Evolutionary conservation across 2,797 vertebrate species (phyloP), one percentile per base, ranked within the genome.

Genomic region (Parauchenoglanis ngamensis): DNA sequence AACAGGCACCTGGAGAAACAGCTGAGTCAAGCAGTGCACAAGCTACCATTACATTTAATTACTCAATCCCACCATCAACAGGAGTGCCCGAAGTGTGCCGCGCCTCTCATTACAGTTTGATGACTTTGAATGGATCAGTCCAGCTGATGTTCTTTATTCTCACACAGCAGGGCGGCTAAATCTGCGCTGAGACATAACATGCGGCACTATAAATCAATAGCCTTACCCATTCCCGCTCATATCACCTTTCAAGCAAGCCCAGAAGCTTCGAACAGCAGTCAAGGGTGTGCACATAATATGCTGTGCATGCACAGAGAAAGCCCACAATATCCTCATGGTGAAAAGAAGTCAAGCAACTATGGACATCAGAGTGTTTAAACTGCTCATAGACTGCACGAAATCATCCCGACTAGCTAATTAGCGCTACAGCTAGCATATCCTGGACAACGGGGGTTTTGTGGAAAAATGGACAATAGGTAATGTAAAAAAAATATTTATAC

Each of bases 131-230:
- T 67, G 78, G 75, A 73, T 85, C 80, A 57, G 80, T 82, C 70
- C 87, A 90, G 87, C 89, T 91, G 89, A 90, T 86, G 76, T 85
- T 85, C 86, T 85, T 87, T 61, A 78, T 81, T 89, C 46, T 86
- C 68, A 81, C 85, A 84, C 67, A 88, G 86, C 65, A 72, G 85
- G 83, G 49, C 75, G 19, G 59, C 25, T 63, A 40, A 61, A 78
- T 77, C 52, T 72, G 76, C 65, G 46, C 23, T 35, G 49, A 87
- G 56, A 77, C 54, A 84, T 88, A 83, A 86, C 75, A 59, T 59
- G 57, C 25, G 59, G 72, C 75, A 83, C 72, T 86, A 83, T 86
- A 59, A 87, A 91, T 89, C 86, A 84, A 89, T 87, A 87, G 31
- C 11, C 46, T 70, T 78, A 81, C 76, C 72, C 28, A 70, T 83